A percentile compares a stretch with the other conserved stretches of the same genome.
Evolutionary conservation across 53 echinoderm and acorn worm genomes (phyloP).

Genomic region (Mesocentrotus franciscanus): DNA sequence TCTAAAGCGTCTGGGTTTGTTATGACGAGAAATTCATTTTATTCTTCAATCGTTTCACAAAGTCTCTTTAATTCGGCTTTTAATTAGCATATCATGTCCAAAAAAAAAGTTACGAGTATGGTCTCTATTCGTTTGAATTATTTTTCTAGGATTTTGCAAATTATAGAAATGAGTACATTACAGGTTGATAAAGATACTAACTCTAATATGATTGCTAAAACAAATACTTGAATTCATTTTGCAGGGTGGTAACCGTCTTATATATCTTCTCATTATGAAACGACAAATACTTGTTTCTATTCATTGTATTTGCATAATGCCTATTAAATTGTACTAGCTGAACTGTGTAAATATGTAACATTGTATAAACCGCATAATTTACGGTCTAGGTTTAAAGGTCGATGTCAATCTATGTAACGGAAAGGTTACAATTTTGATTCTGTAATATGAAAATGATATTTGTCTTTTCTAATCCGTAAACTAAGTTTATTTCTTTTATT

Average conservation of each 20-base stretch:
- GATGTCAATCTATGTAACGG: not conserved
- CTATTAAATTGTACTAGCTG: not conserved
- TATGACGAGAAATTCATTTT: not conserved
- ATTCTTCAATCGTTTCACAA: not conserved
- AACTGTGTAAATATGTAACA: no score
- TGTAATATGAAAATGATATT: not conserved
- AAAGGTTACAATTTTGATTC: not conserved
- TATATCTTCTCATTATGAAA: not conserved
- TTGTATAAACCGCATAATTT: not conserved
- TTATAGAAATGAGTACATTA: no score
- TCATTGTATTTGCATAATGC: not conserved
- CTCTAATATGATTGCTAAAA: not conserved
- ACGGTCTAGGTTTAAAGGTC: not conserved
- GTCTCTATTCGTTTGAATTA: not conserved
- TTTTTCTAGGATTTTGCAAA: not conserved
- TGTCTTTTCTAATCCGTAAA: not conserved
- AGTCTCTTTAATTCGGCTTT: not conserved
- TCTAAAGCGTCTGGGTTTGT: not conserved
- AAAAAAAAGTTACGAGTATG: not conserved
- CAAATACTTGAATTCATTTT: not conserved
- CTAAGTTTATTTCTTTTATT: not conserved
- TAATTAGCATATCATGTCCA: not conserved
- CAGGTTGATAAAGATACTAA: not conserved
- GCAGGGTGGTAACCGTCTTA: not conserved
- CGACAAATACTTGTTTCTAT: not conserved